phyloP scores from a whole-genome alignment of 2,888 invertebrate genomes.

The Neoaliturus tenellus region DNA sequence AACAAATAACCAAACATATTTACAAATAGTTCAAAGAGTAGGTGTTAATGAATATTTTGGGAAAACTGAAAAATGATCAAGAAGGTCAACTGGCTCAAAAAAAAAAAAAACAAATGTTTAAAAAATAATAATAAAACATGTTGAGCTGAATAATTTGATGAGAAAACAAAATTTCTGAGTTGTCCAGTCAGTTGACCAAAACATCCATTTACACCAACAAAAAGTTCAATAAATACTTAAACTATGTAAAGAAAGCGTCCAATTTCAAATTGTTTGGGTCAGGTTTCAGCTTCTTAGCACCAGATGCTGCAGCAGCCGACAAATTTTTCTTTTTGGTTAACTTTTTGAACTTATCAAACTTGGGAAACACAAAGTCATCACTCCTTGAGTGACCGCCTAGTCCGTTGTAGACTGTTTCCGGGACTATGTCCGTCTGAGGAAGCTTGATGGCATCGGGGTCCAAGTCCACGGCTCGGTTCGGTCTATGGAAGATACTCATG shows the following conservation, averaged over 20 bases:
- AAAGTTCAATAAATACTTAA: too few species aligned
- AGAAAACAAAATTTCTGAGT: too few species aligned
- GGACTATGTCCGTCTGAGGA: background rate
- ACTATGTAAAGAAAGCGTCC: slow-evolving; percentile 47
- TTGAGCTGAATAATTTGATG: too few species aligned
- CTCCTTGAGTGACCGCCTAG: slow-evolving; percentile 76
- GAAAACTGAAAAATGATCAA: too few species aligned
- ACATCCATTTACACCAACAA: too few species aligned
- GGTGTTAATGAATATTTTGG: too few species aligned
- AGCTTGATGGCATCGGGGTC: background rate
- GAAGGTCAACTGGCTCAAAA: too few species aligned
- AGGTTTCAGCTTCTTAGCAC: slow-evolving; percentile 45
- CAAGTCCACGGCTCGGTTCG: background rate
- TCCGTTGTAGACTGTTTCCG: slow-evolving; percentile 72
- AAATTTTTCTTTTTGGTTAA: slow-evolving; percentile 54
- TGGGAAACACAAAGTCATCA: slow-evolving; percentile 72
- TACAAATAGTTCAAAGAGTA: too few species aligned
- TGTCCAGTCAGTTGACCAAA: too few species aligned
- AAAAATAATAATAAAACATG: too few species aligned
- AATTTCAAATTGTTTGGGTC: slow-evolving; percentile 26
- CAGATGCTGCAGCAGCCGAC: slow-evolving; percentile 43
- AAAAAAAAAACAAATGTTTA: too few species aligned
- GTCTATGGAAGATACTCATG: slow-evolving; percentile 40
- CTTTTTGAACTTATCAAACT: slow-evolving; percentile 53
- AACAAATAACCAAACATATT: too few species aligned